Evolutionary conservation across 2,113 vertebrate species (phyloP).

Genomic region (Sula dactylatra): DNA sequence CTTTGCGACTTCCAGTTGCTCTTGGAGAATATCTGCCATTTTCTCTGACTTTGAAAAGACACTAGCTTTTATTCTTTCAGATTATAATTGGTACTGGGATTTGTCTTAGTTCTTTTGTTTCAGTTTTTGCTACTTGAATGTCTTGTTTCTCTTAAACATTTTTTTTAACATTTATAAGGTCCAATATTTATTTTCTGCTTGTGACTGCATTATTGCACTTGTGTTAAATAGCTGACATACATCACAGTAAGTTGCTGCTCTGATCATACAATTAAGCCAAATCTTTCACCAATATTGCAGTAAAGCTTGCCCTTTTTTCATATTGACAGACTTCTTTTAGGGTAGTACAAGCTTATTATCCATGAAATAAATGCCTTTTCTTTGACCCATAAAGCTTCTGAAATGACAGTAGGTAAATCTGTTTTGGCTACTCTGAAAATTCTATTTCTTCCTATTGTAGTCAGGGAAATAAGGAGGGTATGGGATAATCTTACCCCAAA

Average conservation of each 20-base stretch:
- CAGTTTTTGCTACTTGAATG: not conserved
- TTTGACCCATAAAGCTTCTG: not conserved
- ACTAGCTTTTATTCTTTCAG: not conserved
- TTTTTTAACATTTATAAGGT: not conserved
- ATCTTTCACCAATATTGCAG: not conserved
- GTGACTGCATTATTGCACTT: not conserved
- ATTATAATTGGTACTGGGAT: not conserved
- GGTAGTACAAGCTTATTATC: not conserved
- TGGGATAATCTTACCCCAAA: not conserved
- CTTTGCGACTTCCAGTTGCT: not conserved
- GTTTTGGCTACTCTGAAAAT: not conserved
- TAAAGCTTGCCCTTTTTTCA: not conserved
- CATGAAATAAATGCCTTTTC: accelerated
- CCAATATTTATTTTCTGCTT: not conserved
- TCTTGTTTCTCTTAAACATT: not conserved
- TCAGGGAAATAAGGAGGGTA: not conserved
- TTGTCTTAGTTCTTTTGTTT: not conserved
- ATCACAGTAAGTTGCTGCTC: not conserved
- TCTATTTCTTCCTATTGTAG: not conserved
- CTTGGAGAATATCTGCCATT: not conserved
- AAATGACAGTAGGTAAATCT: not conserved
- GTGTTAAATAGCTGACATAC: not conserved
- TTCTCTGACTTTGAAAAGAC: not conserved
- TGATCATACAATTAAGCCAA: not conserved
- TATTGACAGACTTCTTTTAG: not conserved